Conservation (phyloP, 2,797 vertebrate species). For the Parauchenoglanis ngamensis region DNA sequence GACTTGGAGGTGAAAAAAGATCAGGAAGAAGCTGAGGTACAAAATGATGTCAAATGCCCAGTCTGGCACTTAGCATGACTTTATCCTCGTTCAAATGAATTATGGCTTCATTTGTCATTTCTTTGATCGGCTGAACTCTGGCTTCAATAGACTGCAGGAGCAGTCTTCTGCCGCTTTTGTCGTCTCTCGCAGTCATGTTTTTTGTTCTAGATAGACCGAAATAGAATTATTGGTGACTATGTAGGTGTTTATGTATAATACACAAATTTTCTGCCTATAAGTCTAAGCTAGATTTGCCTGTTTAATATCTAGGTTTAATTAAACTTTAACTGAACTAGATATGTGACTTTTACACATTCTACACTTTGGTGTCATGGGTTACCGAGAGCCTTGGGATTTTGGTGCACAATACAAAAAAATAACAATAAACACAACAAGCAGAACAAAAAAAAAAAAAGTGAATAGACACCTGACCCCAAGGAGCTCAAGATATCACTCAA, state of each 20-base stretch:
- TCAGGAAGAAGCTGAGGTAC: not conserved
- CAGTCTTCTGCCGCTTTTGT: not conserved
- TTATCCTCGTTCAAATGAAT: not conserved
- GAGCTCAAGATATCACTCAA: not conserved
- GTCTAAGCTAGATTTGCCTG: not conserved
- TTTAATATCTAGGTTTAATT: not conserved
- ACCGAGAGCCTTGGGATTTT: not conserved
- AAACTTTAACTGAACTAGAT: not conserved
- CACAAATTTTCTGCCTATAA: not conserved
- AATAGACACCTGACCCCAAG: not conserved
- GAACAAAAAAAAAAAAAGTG: not conserved
- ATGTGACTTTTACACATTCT: not conserved
- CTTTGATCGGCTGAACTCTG: slow-evolving; percentile 3
- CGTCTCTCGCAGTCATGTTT: not conserved
- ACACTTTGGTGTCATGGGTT: not conserved
- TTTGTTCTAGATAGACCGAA: not conserved
- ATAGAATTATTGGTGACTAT: not conserved
- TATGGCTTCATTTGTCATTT: not conserved
- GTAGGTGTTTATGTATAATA: not conserved
- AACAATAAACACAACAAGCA: slow-evolving; percentile 1
- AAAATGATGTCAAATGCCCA: not conserved
- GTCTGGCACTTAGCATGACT: not conserved
- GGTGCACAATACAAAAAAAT: not conserved
- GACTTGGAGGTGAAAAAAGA: not conserved
- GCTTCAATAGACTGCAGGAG: not conserved